These are phyloP conservation scores for Tholera decimalis DNA, from an alignment of 2,888 invertebrate genomes.

Conservation along the genomic window DNA sequence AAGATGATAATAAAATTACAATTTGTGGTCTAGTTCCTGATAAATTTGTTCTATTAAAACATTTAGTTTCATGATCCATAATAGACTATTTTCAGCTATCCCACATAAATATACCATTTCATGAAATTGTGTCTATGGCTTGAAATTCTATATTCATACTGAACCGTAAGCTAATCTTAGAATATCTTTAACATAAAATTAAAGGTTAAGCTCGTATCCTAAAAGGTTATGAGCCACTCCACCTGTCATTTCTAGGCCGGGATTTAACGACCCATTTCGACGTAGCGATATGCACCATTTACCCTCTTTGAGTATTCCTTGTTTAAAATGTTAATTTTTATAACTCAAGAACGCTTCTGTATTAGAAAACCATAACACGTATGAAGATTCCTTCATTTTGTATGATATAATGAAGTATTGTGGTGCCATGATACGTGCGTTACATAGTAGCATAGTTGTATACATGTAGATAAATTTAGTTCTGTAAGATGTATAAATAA, in stretches of 20 bases:
- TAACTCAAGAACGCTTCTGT: neutral
- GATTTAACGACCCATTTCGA: conserved; percentile 39
- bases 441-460: no score
- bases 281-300: conserved; percentile 24
- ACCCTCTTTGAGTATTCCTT: neutral
- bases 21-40: no score
- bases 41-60: no score
- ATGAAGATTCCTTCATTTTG: no score
- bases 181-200: neutral
- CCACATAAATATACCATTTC: no score
- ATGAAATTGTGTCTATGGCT: neutral
- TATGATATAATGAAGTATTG: no score
- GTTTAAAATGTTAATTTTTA: neutral
- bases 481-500: no score
- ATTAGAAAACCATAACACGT: neutral
- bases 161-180: neutral
- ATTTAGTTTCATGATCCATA: neutral
- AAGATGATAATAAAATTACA: no score
- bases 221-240: conserved; percentile 28
- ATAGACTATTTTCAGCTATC: no score
- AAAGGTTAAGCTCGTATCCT: conserved; percentile 11
- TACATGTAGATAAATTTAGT: no score
- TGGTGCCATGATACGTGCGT: no score
- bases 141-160: neutral
- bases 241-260: conserved; percentile 22